Evolutionary conservation across 1,140 invertebrate genomes (phyloP).

Genomic region (Eueides isabella): DNA sequence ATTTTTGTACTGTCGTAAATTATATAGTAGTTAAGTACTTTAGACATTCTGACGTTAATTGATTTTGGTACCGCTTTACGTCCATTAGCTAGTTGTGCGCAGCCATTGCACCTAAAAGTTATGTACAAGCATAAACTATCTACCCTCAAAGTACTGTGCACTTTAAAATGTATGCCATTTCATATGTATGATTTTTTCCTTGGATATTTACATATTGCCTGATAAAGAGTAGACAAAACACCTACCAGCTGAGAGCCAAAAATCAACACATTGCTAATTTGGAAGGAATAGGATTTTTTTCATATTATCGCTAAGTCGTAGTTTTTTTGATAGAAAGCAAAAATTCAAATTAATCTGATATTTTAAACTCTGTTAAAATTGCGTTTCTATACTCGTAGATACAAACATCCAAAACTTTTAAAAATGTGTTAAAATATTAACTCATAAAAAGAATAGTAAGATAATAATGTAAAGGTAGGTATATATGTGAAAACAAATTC

Average conservation of each 20-base stretch:
- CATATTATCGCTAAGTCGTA: too few species aligned
- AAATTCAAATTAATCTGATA: too few species aligned
- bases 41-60: background rate
- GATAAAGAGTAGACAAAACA: too few species aligned
- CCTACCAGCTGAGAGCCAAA: too few species aligned
- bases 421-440: background rate
- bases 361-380: too few species aligned
- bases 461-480: background rate
- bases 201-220: too few species aligned
- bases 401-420: too few species aligned
- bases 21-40: background rate
- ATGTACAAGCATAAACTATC: background rate
- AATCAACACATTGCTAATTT: too few species aligned
- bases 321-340: too few species aligned
- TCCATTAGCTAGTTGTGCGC: constrained; percentile 1
- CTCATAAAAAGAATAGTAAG: background rate
- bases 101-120: background rate
- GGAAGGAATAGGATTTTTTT: too few species aligned
- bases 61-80: background rate
- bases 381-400: too few species aligned
- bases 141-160: background rate
- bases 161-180: background rate
- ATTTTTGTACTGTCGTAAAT: background rate
- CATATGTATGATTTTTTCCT: too few species aligned
- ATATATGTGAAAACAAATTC: background rate